phyloP scores from a whole-genome alignment of 2,797 vertebrate genomes.

The Urosaurus nigricauda region DNA sequence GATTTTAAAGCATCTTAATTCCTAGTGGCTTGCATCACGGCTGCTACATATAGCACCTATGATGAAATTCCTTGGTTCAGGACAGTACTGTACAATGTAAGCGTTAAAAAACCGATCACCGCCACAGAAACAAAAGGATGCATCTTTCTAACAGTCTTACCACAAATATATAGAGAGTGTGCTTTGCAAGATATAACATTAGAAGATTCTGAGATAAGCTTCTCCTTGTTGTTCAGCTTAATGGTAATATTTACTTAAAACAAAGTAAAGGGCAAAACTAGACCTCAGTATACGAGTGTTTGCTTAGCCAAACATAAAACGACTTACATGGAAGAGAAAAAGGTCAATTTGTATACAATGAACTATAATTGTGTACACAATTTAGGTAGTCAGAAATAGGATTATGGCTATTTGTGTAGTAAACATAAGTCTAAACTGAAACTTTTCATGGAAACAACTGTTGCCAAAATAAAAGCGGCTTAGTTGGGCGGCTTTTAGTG shows the following conservation, averaged over 20 bases:
- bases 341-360: constrained; percentile 50
- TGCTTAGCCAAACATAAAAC: constrained; percentile 51
- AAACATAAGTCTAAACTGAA: constrained; percentile 49
- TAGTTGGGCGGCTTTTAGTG: constrained; percentile 16
- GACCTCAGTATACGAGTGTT: constrained; percentile 37
- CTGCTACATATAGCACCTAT: neutral
- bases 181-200: constrained; percentile 34
- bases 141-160: neutral
- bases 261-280: constrained; percentile 52
- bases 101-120: constrained; percentile 51
- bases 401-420: constrained; percentile 33
- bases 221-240: constrained; percentile 56
- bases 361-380: constrained; percentile 51
- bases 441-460: constrained; percentile 41
- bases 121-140: constrained; percentile 15
- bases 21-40: too few species aligned
- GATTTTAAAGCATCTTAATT: neutral
- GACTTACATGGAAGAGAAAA: constrained; percentile 57
- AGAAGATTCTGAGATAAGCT: constrained; percentile 34
- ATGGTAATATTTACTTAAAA: constrained; percentile 65
- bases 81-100: constrained; percentile 51
- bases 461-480: neutral
- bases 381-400: constrained; percentile 51
- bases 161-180: constrained; percentile 8
- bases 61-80: constrained; percentile 1